Evolutionary conservation across 2,113 vertebrate species (phyloP).

Genomic region (Mus spicilegus): DNA sequence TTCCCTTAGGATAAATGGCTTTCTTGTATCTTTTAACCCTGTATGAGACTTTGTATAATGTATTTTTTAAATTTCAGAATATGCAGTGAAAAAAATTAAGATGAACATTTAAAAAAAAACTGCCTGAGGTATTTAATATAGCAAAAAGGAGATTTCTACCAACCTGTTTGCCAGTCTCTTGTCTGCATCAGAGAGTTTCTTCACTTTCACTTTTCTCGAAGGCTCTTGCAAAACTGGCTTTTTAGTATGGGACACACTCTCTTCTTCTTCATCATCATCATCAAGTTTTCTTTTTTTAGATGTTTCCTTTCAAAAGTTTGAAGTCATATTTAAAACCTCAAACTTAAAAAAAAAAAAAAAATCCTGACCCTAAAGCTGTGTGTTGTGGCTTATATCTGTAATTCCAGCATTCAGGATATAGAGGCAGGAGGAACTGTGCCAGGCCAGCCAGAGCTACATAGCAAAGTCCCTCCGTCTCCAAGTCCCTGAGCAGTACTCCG

Average conservation of each 20-base stretch:
- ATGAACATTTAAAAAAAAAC: not conserved
- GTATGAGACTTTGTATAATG: not conserved
- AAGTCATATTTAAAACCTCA: not conserved
- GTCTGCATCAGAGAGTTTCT: constrained; percentile 83
- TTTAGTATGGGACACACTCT: constrained; percentile 43
- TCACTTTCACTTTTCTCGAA: constrained; percentile 71
- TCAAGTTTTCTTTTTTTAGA: constrained; percentile 76
- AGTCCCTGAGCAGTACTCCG: not conserved
- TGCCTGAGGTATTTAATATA: not conserved
- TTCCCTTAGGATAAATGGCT: not conserved
- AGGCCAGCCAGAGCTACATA: not conserved
- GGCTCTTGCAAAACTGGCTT: not conserved
- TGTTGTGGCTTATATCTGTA: too few relatives aligned
- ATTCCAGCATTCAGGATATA: not conserved
- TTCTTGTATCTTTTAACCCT: not conserved
- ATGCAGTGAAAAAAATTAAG: not conserved
- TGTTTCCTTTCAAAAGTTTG: constrained; percentile 80
- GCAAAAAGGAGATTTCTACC: not conserved
- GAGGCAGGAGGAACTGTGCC: not conserved
- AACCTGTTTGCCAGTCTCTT: constrained; percentile 88
- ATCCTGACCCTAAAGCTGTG: too few relatives aligned
- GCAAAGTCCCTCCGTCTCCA: not conserved
- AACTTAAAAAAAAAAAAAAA: not conserved
- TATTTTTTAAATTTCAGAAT: not conserved
- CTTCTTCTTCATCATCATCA: not conserved